phyloP scores from a whole-genome alignment of 1,140 invertebrate species.

The Oedothorax gibbosus region DNA sequence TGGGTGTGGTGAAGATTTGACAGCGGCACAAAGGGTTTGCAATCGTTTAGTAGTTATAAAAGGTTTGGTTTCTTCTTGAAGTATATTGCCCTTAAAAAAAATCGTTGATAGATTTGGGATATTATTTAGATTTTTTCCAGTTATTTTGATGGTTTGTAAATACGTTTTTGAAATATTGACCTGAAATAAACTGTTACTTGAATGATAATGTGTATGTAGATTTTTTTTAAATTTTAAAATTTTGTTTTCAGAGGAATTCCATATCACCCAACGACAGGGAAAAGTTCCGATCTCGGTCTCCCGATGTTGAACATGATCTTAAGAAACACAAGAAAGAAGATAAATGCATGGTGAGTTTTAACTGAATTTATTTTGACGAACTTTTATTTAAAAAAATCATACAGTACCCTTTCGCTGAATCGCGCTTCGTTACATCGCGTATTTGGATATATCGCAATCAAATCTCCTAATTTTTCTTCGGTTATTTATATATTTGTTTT shows the following conservation, averaged over 20 bases:
- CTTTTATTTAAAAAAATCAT: neutral
- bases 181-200: no score
- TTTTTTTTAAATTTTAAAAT: neutral
- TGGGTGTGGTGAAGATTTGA: neutral
- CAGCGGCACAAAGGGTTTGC: neutral
- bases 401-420: no score
- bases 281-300: conserved; percentile 78
- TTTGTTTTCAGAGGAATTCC: conserved; percentile 80
- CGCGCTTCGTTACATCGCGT: no score
- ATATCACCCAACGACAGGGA: conserved; percentile 91
- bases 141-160: no score
- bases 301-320: conserved; percentile 66
- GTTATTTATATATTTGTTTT: no score
- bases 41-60: neutral
- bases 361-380: neutral
- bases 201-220: neutral
- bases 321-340: conserved; percentile 69
- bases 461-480: no score
- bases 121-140: no score
- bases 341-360: conserved; percentile 44
- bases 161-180: no score
- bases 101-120: no score
- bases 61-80: neutral
- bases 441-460: no score
- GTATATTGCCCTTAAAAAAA: no score